phyloP scores from a whole-genome alignment of 2,797 vertebrate species.

The Salmo trutta region DNA sequence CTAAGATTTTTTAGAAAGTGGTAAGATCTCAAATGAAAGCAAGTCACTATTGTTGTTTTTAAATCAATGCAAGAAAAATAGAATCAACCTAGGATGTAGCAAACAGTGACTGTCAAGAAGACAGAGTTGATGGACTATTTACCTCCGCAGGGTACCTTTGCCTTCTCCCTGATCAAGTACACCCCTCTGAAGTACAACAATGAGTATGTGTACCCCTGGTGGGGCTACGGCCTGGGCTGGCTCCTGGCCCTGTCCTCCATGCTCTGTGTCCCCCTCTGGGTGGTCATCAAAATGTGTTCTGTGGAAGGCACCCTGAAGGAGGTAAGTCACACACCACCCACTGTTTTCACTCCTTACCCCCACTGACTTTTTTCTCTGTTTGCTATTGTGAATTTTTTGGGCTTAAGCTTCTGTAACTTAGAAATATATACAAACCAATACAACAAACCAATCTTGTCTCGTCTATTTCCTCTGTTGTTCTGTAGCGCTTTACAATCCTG shows the following conservation, averaged over 20 bases:
- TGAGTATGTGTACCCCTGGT: conserved; percentile 92
- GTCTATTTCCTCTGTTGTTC: background rate
- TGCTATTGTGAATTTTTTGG: background rate
- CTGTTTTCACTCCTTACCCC: background rate
- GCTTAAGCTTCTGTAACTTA: too few species aligned
- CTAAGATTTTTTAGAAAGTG: background rate
- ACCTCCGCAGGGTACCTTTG: conserved; percentile 85
- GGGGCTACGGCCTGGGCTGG: conserved; percentile 93
- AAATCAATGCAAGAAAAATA: too few species aligned
- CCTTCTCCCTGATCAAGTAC: conserved; percentile 94
- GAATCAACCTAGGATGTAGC: too few species aligned
- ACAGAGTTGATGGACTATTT: conserved; percentile 1
- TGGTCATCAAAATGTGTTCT: conserved; percentile 78
- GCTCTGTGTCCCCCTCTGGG: conserved; percentile 89
- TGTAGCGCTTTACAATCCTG: conserved; percentile 64
- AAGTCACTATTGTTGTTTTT: too few species aligned
- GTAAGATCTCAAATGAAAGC: background rate
- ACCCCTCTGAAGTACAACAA: conserved; percentile 95
- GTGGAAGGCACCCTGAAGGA: conserved; percentile 87
- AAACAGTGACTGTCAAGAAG: too few species aligned
- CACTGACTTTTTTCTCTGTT: too few species aligned
- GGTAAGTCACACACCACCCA: conserved; percentile 66
- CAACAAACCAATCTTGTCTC: too few species aligned
- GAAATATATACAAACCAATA: too few species aligned
- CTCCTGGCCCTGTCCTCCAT: conserved; percentile 92